Conservation (phyloP, 2,888 invertebrate genomes). For the Macropis europaea region DNA sequence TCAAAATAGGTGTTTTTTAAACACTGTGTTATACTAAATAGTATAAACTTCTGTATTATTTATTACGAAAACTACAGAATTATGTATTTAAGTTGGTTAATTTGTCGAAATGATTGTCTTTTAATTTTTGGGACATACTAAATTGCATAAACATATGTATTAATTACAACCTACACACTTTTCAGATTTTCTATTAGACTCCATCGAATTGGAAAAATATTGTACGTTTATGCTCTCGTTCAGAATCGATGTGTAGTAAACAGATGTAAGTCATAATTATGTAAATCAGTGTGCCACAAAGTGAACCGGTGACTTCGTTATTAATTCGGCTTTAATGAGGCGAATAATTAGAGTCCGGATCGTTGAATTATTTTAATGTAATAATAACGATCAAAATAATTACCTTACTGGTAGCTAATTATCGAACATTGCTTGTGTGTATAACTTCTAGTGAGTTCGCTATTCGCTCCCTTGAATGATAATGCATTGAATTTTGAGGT, state of each 20-base stretch:
- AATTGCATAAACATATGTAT: no score
- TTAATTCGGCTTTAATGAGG: constrained; percentile 50
- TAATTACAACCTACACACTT: no score
- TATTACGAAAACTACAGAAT: no score
- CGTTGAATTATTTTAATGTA: constrained; percentile 50
- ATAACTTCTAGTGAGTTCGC: constrained; percentile 23
- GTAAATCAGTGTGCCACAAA: constrained; percentile 1
- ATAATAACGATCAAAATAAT: constrained; percentile 56
- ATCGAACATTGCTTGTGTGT: constrained; percentile 20
- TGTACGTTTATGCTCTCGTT: neutral
- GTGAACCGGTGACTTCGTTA: constrained; percentile 11
- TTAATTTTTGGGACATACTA: no score
- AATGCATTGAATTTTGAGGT: constrained; percentile 50
- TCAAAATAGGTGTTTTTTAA: no score
- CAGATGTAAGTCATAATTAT: constrained; percentile 6
- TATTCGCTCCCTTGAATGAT: constrained; percentile 33
- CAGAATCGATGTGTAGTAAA: neutral
- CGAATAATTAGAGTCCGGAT: constrained; percentile 42
- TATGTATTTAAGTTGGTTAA: no score
- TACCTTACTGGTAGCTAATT: constrained; percentile 47
- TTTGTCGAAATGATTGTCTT: no score
- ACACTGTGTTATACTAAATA: no score
- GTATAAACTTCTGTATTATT: no score
- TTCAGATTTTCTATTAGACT: no score
- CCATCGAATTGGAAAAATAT: neutral